Evolutionary conservation across 2,888 invertebrate species (phyloP).

Genomic region (Dexiosoma caninum): DNA sequence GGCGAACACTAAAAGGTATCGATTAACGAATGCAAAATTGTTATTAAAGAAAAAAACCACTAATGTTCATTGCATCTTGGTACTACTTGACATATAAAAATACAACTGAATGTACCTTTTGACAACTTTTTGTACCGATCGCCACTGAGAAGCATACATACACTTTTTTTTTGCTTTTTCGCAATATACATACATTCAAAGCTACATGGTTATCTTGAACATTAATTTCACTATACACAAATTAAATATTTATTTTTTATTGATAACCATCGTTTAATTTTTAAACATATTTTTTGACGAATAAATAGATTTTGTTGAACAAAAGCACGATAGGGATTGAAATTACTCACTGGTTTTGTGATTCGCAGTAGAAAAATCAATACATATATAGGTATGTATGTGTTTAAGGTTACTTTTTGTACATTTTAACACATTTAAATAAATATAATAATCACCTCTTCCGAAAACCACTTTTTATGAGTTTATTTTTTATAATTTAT

Average conservation of each 20-base stretch:
- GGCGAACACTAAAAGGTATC: too few species aligned
- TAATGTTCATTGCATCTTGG: background rate
- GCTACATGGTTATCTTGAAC: background rate
- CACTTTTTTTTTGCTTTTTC: background rate
- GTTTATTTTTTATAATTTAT: background rate
- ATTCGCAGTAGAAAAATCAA: conserved; percentile 8
- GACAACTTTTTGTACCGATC: background rate
- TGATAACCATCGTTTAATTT: background rate
- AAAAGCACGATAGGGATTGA: background rate
- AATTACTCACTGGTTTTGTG: background rate
- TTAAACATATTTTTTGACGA: background rate
- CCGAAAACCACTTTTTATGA: background rate
- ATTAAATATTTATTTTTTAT: background rate
- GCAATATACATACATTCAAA: background rate
- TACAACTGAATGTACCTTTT: background rate
- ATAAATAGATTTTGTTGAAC: background rate
- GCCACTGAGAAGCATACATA: background rate
- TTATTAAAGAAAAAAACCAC: too few species aligned
- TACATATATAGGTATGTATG: background rate
- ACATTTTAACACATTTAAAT: background rate
- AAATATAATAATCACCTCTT: conserved; percentile 13
- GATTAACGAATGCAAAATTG: too few species aligned
- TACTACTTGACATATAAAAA: background rate
- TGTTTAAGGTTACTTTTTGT: background rate
- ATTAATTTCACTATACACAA: background rate